Conservation (phyloP, 2,113 vertebrate species). For the Ancistrus triradiatus region DNA sequence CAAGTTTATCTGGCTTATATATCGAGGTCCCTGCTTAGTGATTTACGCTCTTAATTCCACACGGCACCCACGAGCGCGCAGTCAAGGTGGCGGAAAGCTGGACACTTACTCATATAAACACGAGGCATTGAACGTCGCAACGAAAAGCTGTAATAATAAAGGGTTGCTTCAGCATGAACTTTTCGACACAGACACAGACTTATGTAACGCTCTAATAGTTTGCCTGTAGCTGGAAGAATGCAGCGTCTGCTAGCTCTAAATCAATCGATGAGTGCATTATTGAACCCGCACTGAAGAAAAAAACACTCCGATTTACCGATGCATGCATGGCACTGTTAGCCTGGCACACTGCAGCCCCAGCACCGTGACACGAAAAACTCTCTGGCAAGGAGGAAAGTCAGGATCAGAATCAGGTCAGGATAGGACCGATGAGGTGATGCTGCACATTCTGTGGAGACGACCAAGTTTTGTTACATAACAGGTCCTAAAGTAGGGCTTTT, state of each 20-base stretch:
- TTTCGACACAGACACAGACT: background rate
- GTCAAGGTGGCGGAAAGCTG: background rate
- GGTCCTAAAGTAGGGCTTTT: too few species aligned
- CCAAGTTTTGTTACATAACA: too few species aligned
- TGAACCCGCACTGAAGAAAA: slow-evolving; percentile 8
- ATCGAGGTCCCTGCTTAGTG: background rate
- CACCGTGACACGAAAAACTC: too few species aligned
- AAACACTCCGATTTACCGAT: too few species aligned
- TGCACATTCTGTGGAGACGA: too few species aligned
- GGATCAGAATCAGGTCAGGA: too few species aligned
- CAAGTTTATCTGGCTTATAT: background rate
- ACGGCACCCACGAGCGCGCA: background rate
- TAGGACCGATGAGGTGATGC: too few species aligned
- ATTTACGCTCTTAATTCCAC: slow-evolving; percentile 3
- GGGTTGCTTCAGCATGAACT: slow-evolving; percentile 4
- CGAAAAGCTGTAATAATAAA: background rate
- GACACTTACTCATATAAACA: background rate
- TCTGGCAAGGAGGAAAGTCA: too few species aligned
- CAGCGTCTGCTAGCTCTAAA: slow-evolving; percentile 10
- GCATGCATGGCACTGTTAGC: too few species aligned
- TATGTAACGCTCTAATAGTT: slow-evolving; percentile 23
- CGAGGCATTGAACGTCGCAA: background rate
- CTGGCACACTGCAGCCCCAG: too few species aligned
- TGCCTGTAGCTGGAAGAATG: slow-evolving; percentile 12
- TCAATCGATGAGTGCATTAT: slow-evolving; percentile 2